These are phyloP conservation scores for Girardinichthys multiradiatus DNA, from an alignment of 2,113 vertebrate genomes.

Conservation along the genomic window DNA sequence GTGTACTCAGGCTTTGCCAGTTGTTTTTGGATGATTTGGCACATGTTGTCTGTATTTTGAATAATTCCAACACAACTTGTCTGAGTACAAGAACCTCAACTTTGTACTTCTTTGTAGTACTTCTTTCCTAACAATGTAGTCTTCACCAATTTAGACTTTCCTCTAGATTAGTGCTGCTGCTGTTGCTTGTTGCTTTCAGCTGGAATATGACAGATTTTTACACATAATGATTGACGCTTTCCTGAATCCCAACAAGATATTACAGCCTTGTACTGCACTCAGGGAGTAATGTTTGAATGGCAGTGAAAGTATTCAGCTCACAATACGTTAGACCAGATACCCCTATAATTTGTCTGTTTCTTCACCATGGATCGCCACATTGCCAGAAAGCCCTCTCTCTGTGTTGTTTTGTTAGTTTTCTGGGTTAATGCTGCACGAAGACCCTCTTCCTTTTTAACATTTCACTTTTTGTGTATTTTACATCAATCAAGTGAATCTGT, in stretches of 20 bases:
- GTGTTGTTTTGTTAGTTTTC: background rate
- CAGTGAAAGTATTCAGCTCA: background rate
- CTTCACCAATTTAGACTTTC: background rate
- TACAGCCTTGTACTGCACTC: background rate
- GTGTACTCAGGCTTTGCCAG: too few species aligned
- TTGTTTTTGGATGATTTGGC: too few species aligned
- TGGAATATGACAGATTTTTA: constrained; percentile 28
- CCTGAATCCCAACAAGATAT: constrained; percentile 9
- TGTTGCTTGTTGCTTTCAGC: constrained; percentile 49
- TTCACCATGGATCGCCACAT: background rate
- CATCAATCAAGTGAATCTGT: background rate
- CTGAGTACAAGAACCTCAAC: background rate
- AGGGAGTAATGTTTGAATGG: background rate
- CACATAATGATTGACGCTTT: constrained; percentile 17
- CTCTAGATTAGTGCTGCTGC: background rate
- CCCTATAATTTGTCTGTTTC: background rate
- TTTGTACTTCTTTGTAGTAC: background rate
- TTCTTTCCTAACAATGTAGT: background rate
- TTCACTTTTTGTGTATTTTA: background rate
- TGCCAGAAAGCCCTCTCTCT: background rate
- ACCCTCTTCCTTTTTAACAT: background rate
- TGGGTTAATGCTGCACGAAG: background rate
- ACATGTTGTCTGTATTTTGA: too few species aligned
- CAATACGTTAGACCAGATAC: constrained; percentile 8
- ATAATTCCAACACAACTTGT: too few species aligned